Percentiles rank a stretch among this genome's conserved stretches.
Conservation (phyloP, 2,888 invertebrate genomes). For the Leistus spinibarbis region DNA sequence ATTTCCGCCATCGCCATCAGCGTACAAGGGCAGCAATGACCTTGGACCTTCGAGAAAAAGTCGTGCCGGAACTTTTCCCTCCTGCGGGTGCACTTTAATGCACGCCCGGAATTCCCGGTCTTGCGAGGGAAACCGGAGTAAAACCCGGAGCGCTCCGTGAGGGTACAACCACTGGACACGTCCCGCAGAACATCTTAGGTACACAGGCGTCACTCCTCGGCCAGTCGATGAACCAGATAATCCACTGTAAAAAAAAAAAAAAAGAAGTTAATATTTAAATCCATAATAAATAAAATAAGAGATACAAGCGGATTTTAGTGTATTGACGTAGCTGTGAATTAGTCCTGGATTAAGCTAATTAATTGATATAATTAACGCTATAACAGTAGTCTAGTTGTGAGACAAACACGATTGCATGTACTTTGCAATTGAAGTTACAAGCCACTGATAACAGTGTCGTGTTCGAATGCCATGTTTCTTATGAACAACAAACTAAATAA, state of each 20-base stretch:
- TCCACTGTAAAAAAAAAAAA: constrained; percentile 63
- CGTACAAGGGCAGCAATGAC: constrained; percentile 64
- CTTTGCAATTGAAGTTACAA: too few relatives aligned
- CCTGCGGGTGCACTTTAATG: constrained; percentile 59
- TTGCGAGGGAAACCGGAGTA: constrained; percentile 64
- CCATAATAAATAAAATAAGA: too few relatives aligned
- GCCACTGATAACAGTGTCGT: background rate
- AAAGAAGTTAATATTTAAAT: constrained; percentile 46
- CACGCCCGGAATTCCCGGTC: constrained; percentile 73
- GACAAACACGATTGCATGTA: too few relatives aligned
- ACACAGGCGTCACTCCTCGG: constrained; percentile 76
- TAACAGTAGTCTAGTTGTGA: background rate
- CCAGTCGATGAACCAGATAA: constrained; percentile 58
- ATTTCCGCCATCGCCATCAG: constrained; percentile 62
- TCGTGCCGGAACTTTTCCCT: constrained; percentile 57
- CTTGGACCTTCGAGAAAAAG: constrained; percentile 70
- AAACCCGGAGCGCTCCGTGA: constrained; percentile 72
- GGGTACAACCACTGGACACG: constrained; percentile 78
- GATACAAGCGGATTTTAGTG: too few relatives aligned
- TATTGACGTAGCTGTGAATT: too few relatives aligned
- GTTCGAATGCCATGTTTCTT: background rate
- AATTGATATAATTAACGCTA: background rate
- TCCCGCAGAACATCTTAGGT: constrained; percentile 76
- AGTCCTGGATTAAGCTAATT: too few relatives aligned
- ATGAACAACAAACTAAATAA: background rate